Percentiles rank a stretch among this genome's conserved stretches.
phyloP scores from a whole-genome alignment of 2,113 vertebrate genomes.

The Dascyllus trimaculatus region DNA sequence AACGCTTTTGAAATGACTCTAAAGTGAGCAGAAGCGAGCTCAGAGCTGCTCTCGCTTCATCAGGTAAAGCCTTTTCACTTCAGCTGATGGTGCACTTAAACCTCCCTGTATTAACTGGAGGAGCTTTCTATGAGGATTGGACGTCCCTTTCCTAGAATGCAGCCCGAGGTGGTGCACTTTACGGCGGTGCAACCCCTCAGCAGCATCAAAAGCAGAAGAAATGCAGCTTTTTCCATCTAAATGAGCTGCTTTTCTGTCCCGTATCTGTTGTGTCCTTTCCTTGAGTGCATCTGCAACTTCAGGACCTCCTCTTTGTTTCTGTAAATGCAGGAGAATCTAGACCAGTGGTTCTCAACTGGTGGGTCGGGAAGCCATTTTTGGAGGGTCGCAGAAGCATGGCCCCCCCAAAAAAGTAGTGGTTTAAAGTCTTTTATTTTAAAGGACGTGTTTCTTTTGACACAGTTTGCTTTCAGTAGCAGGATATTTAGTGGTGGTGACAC shows the following conservation, averaged over 20 bases:
- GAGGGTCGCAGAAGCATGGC: no score
- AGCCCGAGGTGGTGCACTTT: constrained; percentile 55
- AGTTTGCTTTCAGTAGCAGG: no score
- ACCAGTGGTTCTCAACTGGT: no score
- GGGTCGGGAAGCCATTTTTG: no score
- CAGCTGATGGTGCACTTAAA: constrained; percentile 63
- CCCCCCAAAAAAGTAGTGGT: no score
- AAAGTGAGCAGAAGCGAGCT: constrained; percentile 36
- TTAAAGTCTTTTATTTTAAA: no score
- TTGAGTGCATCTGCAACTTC: not conserved
- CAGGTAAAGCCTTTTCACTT: constrained; percentile 51
- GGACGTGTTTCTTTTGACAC: no score
- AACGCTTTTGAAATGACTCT: constrained; percentile 38
- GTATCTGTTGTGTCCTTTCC: not conserved
- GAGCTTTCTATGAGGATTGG: constrained; percentile 30
- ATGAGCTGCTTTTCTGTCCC: constrained; percentile 17
- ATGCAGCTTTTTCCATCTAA: constrained; percentile 7
- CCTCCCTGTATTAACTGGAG: constrained; percentile 16
- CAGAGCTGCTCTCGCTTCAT: constrained; percentile 24
- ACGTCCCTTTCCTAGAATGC: constrained; percentile 32
- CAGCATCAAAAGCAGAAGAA: constrained; percentile 24
- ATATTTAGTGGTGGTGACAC: no score
- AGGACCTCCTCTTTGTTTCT: constrained; percentile 27
- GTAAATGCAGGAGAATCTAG: constrained; percentile 3
- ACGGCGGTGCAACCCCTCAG: constrained; percentile 4